phyloP scores from a whole-genome alignment of 2,797 vertebrate species.

The Oreortyx pictus region DNA sequence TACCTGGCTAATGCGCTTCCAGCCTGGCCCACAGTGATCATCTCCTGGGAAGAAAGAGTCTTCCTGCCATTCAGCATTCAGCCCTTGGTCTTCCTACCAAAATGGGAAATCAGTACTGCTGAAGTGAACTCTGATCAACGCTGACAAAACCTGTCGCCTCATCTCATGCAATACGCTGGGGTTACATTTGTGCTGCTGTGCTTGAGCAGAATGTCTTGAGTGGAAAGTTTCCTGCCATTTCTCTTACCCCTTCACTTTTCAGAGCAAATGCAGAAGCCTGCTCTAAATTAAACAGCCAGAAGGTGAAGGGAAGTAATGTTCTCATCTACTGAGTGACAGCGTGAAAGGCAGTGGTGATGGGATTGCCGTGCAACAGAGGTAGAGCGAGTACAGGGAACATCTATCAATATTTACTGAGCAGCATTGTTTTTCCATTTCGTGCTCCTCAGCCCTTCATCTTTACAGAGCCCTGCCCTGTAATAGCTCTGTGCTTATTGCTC shows the following conservation, averaged over 20 bases:
- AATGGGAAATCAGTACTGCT: conserved; percentile 45
- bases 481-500: conserved; percentile 34
- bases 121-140: conserved; percentile 61
- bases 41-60: conserved; percentile 58
- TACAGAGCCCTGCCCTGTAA: conserved; percentile 33
- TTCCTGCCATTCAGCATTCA: conserved; percentile 54
- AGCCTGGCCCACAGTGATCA: conserved; percentile 56
- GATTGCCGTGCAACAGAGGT: neutral
- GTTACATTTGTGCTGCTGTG: conserved; percentile 6
- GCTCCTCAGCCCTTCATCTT: conserved; percentile 39
- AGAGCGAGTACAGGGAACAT: conserved; percentile 23
- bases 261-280: conserved; percentile 33
- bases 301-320: conserved; percentile 27
- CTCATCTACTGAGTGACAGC: neutral
- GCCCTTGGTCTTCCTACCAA: conserved; percentile 57
- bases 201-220: conserved; percentile 21
- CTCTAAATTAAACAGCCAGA: conserved; percentile 35
- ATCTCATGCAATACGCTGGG: neutral
- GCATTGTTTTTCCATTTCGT: conserved; percentile 45
- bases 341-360: conserved; percentile 26
- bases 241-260: neutral
- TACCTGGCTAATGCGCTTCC: conserved; percentile 36
- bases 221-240: conserved; percentile 33
- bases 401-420: conserved; percentile 68
- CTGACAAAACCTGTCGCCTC: conserved; percentile 62